Percentiles rank a stretch among this genome's conserved stretches.
These are phyloP conservation scores for Eira barbara DNA, from an alignment of 2,113 vertebrate genomes.

Conservation along the genomic window DNA sequence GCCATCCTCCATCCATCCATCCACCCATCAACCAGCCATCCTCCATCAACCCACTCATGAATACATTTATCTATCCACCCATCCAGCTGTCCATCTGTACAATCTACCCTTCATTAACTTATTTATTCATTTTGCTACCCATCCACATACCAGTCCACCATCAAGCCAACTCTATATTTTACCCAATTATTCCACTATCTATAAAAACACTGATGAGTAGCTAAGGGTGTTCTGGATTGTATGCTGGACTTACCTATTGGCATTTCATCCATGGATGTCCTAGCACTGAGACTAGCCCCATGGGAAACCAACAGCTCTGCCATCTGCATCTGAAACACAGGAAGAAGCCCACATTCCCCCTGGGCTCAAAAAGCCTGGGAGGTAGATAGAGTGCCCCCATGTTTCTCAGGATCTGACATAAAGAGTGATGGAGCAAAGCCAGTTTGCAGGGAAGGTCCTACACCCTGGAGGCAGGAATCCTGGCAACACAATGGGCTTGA, in stretches of 20 bases:
- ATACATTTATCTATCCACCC: not conserved
- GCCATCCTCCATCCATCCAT: not conserved
- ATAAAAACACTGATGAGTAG: not conserved
- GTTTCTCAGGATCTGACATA: not conserved
- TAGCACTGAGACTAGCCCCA: constrained; percentile 94
- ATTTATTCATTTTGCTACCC: not conserved
- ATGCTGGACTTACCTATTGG: constrained; percentile 90
- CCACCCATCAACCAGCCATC: not conserved
- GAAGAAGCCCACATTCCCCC: not conserved
- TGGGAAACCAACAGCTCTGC: constrained; percentile 96
- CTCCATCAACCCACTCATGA: not conserved
- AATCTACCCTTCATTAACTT: not conserved
- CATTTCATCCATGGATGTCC: constrained; percentile 96
- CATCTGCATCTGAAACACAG: constrained; percentile 92
- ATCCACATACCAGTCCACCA: not conserved
- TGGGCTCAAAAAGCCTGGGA: not conserved
- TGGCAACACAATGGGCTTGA: not conserved
- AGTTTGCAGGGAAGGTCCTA: not conserved
- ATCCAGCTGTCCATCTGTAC: not conserved
- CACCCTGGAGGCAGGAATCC: not conserved
- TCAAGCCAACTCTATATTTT: not conserved
- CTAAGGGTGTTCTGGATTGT: not conserved
- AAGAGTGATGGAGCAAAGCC: not conserved
- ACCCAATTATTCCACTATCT: not conserved
- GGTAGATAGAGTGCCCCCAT: not conserved